Conservation (phyloP, 2,113 vertebrate genomes). For the Serilophus lunatus region DNA sequence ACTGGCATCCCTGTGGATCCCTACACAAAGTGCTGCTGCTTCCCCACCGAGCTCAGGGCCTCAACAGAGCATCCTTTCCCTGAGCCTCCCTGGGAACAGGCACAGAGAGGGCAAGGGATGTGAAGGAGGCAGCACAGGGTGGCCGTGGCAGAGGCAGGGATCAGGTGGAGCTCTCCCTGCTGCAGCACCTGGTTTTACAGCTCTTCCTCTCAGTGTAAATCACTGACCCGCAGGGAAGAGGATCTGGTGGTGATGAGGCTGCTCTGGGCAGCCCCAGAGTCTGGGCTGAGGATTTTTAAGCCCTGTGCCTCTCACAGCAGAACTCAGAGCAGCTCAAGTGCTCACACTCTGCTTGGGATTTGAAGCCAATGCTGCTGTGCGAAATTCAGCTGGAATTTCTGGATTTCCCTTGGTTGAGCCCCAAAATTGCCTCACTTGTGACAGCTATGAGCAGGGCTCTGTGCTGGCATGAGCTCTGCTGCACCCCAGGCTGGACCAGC, state of each 20-base stretch:
- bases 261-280: not conserved
- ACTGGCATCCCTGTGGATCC: not conserved
- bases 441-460: not conserved
- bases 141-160: not conserved
- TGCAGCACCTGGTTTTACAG: not conserved
- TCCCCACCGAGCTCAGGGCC: not conserved
- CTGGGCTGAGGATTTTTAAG: not conserved
- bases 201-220: not conserved
- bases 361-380: not conserved
- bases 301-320: not conserved
- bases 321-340: fast-evolving
- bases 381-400: not conserved
- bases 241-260: not conserved
- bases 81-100: fast-evolving
- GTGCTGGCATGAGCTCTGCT: not conserved
- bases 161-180: not conserved
- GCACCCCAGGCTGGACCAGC: not conserved
- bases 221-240: not conserved
- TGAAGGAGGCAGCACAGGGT: not conserved
- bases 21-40: not conserved
- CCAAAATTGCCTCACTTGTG: fast-evolving
- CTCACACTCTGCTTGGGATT: fast-evolving
- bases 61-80: not conserved
- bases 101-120: fast-evolving
- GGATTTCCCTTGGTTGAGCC: not conserved